phyloP scores from a whole-genome alignment of 2,888 invertebrate genomes.

The Mythimna albipuncta region DNA sequence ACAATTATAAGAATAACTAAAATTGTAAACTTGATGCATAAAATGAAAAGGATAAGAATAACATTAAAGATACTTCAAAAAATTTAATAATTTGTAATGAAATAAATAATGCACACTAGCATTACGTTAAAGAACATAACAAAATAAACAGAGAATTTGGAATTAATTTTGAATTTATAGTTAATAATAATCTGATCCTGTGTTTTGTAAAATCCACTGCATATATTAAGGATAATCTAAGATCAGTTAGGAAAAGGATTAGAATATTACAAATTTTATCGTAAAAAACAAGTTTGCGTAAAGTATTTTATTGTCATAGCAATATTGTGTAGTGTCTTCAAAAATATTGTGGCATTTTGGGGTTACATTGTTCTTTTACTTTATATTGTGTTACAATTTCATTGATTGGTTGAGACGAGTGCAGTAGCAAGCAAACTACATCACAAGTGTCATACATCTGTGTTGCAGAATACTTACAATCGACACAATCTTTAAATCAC shows the following conservation, averaged over 20 bases:
- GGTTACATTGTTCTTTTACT: constrained; percentile 12
- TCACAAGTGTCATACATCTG: constrained; percentile 4
- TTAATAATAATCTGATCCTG: not conserved
- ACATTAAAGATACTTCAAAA: not conserved
- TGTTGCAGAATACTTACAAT: not conserved
- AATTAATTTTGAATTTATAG: not conserved
- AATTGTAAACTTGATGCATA: no score
- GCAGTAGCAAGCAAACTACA: not conserved
- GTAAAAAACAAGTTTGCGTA: constrained; percentile 51
- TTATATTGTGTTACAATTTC: not conserved
- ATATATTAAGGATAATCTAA: constrained; percentile 52
- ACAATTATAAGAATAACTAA: no score
- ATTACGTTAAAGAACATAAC: not conserved
- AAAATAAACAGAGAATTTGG: not conserved
- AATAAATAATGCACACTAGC: not conserved
- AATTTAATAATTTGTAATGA: not conserved
- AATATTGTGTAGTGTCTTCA: constrained; percentile 58
- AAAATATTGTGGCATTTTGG: constrained; percentile 39
- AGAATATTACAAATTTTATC: constrained; percentile 48
- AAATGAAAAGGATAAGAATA: not conserved
- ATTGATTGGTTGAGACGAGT: not conserved
- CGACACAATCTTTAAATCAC: not conserved
- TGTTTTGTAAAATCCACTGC: constrained; percentile 56
- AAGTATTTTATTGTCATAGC: constrained; percentile 64
- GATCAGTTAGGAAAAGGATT: constrained; percentile 58